Base-by-base conservation (phyloP, 1,140 invertebrate genomes). In the Caenorhabditis tropicalis region DNA sequence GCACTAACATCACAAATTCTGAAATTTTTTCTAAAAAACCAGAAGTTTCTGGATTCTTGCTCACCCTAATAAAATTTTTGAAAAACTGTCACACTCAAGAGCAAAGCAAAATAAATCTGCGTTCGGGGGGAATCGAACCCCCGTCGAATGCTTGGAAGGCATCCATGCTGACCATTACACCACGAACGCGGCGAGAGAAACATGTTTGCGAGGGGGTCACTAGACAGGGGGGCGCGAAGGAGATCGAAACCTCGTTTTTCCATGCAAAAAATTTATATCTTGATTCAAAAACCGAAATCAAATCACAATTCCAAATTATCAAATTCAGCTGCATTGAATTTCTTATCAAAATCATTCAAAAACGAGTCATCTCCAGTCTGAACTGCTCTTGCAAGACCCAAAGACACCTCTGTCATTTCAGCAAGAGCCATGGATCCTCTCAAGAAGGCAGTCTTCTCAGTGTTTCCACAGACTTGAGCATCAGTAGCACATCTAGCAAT, bases 151-250 rank as follows among this genome's bases (percentile, higher is more conserved):
- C 91, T 92, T 92, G 91, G 91, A 92, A 92, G 91, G 91, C 91
- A 92, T 90, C 89, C 89, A 92, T 91, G 91, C 91, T 92, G 88
- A 92, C 91, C 91, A 89, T 91, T 92, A 91, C 91, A 91, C 91
- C 90, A 91, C 90, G 82, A 70, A 83, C 82, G 82, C 82, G 27
- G 43, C 65, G 12, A 43, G 12, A 12, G 39, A 43, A 43, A 6
- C 12, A 5, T 5, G 39, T 43, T 12, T 43, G 12, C n/a, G 39
- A 43, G 39, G 39, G 39, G 5, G 39, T 43, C n/a, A 43, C 39
- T 6, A 43, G 39, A 43, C 5, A 43, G 39, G 12, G 39, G n/a
- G n/a, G n/a, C n/a, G n/a, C n/a, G n/a, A n/a, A n/a, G n/a, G n/a
- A n/a, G n/a, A n/a, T n/a, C n/a, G n/a, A n/a, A n/a, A n/a, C n/a